Evolutionary conservation across 2,888 invertebrate species (phyloP).

Genomic region (Amiota mariae): DNA sequence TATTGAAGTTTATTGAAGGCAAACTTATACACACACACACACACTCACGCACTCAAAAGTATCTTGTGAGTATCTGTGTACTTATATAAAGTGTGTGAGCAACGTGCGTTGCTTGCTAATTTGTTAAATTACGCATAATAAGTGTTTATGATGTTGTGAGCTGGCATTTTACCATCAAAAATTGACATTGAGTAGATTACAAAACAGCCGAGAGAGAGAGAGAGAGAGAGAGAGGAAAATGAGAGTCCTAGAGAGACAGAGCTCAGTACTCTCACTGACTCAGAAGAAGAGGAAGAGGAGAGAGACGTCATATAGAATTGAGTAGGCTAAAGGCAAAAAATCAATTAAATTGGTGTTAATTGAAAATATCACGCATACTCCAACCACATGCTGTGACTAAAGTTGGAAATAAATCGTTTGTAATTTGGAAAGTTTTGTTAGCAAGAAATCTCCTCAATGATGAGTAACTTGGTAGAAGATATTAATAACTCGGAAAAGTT

Average conservation of each 20-base stretch:
- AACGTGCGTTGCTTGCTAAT: constrained; percentile 20
- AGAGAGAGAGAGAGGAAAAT: no score
- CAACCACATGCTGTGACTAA: no score
- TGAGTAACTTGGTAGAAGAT: no score
- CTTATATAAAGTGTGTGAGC: not conserved
- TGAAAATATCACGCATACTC: constrained; percentile 39
- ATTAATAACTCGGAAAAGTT: no score
- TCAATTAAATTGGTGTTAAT: constrained; percentile 41
- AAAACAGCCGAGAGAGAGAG: no score
- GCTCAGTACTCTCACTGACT: no score
- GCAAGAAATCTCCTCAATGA: no score
- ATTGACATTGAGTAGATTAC: no score
- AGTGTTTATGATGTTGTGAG: constrained; percentile 19
- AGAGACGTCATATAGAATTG: not conserved
- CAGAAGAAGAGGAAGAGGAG: not conserved
- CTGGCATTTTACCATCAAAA: not conserved
- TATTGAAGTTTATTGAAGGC: constrained; percentile 2
- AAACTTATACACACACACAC: not conserved
- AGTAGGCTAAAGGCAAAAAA: constrained; percentile 16
- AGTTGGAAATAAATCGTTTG: no score
- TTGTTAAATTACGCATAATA: constrained; percentile 22
- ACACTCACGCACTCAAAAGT: not conserved
- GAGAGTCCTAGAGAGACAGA: no score
- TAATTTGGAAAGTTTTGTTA: no score
- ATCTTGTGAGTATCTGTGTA: not conserved